Evolutionary conservation across 2,797 vertebrate species (phyloP), one percentile per base, ranked within the genome.

Genomic region (Dryobates pubescens): DNA sequence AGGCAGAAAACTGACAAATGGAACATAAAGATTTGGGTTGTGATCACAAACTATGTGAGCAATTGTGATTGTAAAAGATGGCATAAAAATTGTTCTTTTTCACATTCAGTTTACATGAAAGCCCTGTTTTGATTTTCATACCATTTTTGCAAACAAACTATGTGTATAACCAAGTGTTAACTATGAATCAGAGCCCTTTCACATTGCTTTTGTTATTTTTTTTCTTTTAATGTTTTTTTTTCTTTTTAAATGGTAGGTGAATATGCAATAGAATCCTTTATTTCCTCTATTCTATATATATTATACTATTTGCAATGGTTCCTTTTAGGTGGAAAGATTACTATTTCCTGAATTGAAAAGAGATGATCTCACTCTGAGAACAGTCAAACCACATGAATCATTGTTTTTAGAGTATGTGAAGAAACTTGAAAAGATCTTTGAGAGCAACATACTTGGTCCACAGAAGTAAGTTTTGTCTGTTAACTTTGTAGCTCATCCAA

Each of bases 401-500:
- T 91, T 99, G 71, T 98, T 99, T 94, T 95, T 80, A 67, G 94
- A 98, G 12, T 83, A 98, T 57, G 88, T 99, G 79, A 92, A 91
- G 75, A 97, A 97, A 96, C 97, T 98, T 49, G 94, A 98, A 34
- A 94, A 97, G 29, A 82, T 99, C 87, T 99, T 99, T 97, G 80
- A 98, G 59, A 98, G 92, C 93, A 99, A 99, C 96, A 96, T 92
- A n/a, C 71, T 98, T 64, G 99, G 99, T 22, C 99, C 99, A 22
- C 80, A 94, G 87, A 99, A 98, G 99, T 99, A 97, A 97, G 97
- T 96, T 86, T 92, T 85, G 18, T 3, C 56, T 94, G 13, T 79
- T 72, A 67, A 89, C 27, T 82, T 43, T 1, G 0, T 67, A 90
- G 57, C 47, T 34, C 23, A 43, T 85, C 43, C 47, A 68, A 69